Base-by-base conservation (phyloP, 2,888 invertebrate species). In the Amphipoea oculea region DNA sequence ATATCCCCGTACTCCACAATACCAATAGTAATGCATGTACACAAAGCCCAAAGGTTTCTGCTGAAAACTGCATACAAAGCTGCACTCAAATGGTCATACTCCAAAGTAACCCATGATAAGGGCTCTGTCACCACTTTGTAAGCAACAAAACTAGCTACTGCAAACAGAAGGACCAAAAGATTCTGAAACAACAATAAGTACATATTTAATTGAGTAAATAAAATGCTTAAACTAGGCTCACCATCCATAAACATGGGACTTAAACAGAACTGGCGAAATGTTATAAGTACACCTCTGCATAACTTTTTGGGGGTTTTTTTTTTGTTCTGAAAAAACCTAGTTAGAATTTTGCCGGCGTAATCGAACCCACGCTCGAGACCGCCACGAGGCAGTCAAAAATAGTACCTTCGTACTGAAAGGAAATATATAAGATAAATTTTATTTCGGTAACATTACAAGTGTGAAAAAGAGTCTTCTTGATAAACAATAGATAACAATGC, bases 1-100 rank as follows among this genome's bases (percentile, higher is more conserved):
- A 76, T 40, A n/a, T 76, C 42, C 0, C 85, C 85, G 60, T 85
- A 85, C 6, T 85, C 85, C 23, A 87, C 80, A 11, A 66, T 20
- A 0, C 60, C 76, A 23, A 85, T 72, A 20, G 36, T 67, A 0
- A 86, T 12, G 40, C 85, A 85, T 0, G 73, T 40, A 11, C 76
- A 57, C 0, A 85, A 36, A 0, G 72, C 79, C 65, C 65, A 79
- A 9, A 87, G 63, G 5, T 74, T 85, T 54, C 85, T 74, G 36
- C 85, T 79, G 12, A 11, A n/a, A 1, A 40, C 62, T 9, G 68
- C 66, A 14, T 45, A 87, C 2, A 84, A 0, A 9, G 85, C 87
- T n/a, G 87, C 74, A 51, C 12, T 63, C 0, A 79, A 4, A 1
- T 76, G 73, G 4, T 84, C 51, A 11, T 76, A 85, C 12, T 85